phyloP scores from a whole-genome alignment of 2,797 vertebrate species.

The Fratercula arctica region DNA sequence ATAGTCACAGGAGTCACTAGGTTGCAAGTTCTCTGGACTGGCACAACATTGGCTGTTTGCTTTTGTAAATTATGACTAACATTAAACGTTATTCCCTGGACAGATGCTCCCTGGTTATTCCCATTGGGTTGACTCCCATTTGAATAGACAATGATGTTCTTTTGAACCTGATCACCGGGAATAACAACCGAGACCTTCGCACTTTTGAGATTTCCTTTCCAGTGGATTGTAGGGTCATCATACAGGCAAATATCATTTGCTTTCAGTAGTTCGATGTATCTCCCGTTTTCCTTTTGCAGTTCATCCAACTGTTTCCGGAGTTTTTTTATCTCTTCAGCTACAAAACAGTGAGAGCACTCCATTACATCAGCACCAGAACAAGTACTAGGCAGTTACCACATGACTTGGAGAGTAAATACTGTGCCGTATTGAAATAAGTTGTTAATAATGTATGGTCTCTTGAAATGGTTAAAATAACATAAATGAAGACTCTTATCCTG shows the following conservation, averaged over 20 bases:
- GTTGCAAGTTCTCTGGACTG: constrained; percentile 86
- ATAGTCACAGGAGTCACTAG: constrained; percentile 81
- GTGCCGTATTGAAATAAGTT: neutral
- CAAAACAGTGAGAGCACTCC: constrained; percentile 54
- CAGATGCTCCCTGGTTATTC: constrained; percentile 81
- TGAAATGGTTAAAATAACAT: neutral
- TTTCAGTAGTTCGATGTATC: constrained; percentile 95
- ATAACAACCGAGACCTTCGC: constrained; percentile 91
- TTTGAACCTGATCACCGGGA: constrained; percentile 88
- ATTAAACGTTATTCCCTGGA: constrained; percentile 81
- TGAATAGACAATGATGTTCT: constrained; percentile 94
- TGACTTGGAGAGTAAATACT: neutral
- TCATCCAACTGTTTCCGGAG: constrained; percentile 91
- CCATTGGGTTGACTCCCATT: constrained; percentile 85
- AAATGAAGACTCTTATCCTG: neutral
- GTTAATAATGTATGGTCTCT: neutral
- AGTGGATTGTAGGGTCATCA: constrained; percentile 95
- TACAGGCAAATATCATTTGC: constrained; percentile 94
- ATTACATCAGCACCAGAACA: neutral
- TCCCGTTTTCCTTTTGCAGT: constrained; percentile 90
- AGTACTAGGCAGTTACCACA: neutral
- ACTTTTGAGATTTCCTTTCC: constrained; percentile 93
- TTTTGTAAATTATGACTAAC: constrained; percentile 83
- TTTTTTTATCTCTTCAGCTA: constrained; percentile 94
- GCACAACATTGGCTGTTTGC: constrained; percentile 86